These are phyloP conservation scores for Channa striata DNA, from an alignment of 2,797 vertebrate species.

Conservation along the genomic window DNA sequence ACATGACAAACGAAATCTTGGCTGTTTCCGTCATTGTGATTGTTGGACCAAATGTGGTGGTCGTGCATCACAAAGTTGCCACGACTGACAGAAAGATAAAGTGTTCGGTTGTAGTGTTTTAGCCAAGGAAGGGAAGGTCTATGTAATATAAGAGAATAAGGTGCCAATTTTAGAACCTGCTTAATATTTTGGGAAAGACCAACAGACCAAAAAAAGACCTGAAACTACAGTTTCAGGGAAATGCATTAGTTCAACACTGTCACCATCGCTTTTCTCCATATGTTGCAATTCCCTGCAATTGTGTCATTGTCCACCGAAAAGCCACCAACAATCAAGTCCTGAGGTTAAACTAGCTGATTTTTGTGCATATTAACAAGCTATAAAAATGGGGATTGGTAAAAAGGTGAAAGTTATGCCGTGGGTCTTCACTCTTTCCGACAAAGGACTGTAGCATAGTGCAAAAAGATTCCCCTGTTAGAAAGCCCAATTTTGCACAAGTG, in stretches of 20 bases:
- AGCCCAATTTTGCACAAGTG: no score
- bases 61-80: neutral
- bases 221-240: no score
- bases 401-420: neutral
- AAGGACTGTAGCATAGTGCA: no score
- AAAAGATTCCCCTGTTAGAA: no score
- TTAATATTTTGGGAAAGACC: neutral
- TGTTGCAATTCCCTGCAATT: neutral
- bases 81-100: slow-evolving; percentile 4
- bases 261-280: neutral
- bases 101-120: neutral
- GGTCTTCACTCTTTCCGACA: neutral
- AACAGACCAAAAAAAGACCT: neutral
- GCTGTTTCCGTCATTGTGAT: slow-evolving; percentile 10
- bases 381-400: slow-evolving; percentile 3
- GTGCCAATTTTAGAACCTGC: neutral
- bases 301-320: neutral
- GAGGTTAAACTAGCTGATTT: neutral
- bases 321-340: neutral
- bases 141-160: slow-evolving; percentile 16
- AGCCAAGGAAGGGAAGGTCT: no score
- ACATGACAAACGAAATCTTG: slow-evolving; percentile 1
- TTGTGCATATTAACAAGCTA: neutral
- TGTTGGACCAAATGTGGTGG: slow-evolving; percentile 16
- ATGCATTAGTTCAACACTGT: no score